phyloP scores from a whole-genome alignment of 2,888 invertebrate genomes.

The Apodemia zela region DNA sequence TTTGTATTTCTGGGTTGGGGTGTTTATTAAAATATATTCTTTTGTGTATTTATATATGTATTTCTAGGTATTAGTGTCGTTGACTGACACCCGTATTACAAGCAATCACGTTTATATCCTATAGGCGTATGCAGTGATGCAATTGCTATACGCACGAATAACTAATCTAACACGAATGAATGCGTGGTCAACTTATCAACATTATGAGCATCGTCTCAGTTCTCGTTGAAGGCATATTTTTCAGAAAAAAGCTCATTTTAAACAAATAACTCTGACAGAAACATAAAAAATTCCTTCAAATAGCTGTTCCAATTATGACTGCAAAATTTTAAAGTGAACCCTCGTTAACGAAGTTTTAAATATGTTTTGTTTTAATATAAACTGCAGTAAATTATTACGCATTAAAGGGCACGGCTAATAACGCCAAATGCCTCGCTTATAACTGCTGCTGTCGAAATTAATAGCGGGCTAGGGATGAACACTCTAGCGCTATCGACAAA shows the following conservation, averaged over 20 bases:
- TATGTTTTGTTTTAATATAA: slow-evolving; percentile 71
- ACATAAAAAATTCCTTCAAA: background rate
- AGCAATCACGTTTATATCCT: background rate
- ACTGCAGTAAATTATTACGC: slow-evolving; percentile 76
- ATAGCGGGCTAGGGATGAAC: slow-evolving; percentile 55
- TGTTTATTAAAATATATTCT: too few relatives aligned
- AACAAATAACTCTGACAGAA: background rate
- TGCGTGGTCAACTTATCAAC: too few relatives aligned
- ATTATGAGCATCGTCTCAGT: too few relatives aligned
- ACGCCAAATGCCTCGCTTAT: slow-evolving; percentile 70
- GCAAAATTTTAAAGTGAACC: slow-evolving; percentile 8
- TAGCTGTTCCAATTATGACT: background rate
- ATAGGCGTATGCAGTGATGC: too few relatives aligned
- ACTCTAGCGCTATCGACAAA: too few relatives aligned
- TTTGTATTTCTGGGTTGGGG: too few relatives aligned
- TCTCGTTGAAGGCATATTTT: too few relatives aligned
- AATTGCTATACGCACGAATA: too few relatives aligned
- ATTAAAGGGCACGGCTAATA: slow-evolving; percentile 76
- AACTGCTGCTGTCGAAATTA: slow-evolving; percentile 70
- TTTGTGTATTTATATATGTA: too few relatives aligned
- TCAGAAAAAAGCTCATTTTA: background rate
- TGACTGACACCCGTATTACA: too few relatives aligned
- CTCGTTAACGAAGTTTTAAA: slow-evolving; percentile 64
- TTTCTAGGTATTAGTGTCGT: too few relatives aligned
- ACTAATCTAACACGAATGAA: too few relatives aligned